phyloP scores from a whole-genome alignment of 2,797 vertebrate species.

The Podarcis lilfordi region DNA sequence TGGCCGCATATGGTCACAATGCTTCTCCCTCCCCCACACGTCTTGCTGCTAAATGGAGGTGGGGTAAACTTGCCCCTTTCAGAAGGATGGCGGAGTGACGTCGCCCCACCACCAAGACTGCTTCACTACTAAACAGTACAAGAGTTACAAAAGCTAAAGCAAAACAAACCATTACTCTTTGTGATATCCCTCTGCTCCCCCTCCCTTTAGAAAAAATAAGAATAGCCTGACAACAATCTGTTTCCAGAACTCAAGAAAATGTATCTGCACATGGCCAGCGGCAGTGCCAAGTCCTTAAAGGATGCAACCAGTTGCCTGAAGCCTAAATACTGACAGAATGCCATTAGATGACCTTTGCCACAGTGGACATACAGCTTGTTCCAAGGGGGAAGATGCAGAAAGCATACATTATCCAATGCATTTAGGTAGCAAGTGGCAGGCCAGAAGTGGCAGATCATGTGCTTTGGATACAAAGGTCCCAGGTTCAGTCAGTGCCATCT shows the following conservation, averaged over 20 bases:
- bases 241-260: not conserved
- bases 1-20: no score
- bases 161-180: no score
- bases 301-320: not conserved
- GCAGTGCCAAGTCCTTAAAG: no score
- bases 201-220: not conserved
- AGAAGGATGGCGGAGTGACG: no score
- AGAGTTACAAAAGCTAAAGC: no score
- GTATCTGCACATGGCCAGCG: not conserved
- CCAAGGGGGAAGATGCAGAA: not conserved
- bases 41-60: no score
- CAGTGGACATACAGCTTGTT: not conserved
- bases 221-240: not conserved
- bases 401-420: not conserved
- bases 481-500: not conserved
- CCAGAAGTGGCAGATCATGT: not conserved
- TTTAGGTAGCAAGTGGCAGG: not conserved
- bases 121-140: no score
- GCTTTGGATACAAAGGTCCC: not conserved
- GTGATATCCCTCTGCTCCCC: no score
- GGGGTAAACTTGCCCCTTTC: no score
- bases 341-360: not conserved
- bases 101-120: no score
- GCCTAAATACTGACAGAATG: no score
- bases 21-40: no score